A percentile compares a stretch with the other conserved stretches of the same genome.
These are phyloP conservation scores for Ophthalmolycus amberensis DNA, from an alignment of 2,113 vertebrate species.

Conservation along the genomic window DNA sequence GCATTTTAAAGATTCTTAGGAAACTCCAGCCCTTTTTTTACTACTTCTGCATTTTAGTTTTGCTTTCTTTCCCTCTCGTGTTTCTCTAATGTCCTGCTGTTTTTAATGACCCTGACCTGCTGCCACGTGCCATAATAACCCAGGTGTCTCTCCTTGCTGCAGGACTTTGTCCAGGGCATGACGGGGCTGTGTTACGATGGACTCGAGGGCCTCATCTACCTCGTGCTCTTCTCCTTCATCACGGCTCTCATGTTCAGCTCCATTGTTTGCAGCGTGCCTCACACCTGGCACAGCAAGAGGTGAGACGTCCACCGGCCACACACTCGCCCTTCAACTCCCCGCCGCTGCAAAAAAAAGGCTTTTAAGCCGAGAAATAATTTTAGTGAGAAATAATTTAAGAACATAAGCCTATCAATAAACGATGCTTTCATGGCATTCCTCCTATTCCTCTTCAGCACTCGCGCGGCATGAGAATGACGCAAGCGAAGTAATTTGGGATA, in stretches of 20 bases:
- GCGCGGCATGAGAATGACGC: neutral
- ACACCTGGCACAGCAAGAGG: constrained; percentile 96
- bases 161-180: constrained; percentile 96
- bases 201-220: constrained; percentile 97
- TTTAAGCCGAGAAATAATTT: too few species aligned
- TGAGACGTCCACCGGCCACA: constrained; percentile 60
- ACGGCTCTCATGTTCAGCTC: constrained; percentile 99
- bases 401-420: constrained; percentile 52
- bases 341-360: constrained; percentile 19
- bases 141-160: neutral
- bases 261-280: constrained; percentile 94
- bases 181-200: constrained; percentile 96
- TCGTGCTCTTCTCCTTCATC: constrained; percentile 96
- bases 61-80: neutral
- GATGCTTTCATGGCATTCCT: constrained; percentile 33
- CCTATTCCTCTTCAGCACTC: neutral
- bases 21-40: too few species aligned
- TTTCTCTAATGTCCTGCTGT: neutral
- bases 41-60: neutral
- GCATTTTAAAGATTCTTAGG: constrained; percentile 6
- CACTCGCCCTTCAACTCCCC: neutral
- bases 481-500: neutral
- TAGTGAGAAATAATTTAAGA: constrained; percentile 63
- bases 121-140: neutral
- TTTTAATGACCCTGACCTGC: neutral